Conservation (phyloP, 1,140 invertebrate species). For the Chlorops oryzae region DNA sequence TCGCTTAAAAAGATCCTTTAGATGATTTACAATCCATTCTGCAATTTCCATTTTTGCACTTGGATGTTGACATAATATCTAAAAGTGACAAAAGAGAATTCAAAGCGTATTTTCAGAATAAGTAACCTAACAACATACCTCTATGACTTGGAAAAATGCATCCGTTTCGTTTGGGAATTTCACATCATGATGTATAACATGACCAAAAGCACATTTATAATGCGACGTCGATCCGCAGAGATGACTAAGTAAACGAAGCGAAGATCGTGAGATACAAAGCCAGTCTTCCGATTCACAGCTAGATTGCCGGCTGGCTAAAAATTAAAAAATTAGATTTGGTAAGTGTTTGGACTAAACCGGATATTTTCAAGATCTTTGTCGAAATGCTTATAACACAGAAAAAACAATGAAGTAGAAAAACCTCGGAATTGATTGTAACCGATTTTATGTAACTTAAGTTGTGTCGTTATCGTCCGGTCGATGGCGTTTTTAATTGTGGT, state of each 20-base stretch:
- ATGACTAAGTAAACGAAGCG: constrained; percentile 25
- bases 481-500: too few relatives aligned
- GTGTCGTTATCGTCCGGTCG: too few relatives aligned
- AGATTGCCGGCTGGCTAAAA: neutral
- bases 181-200: constrained; percentile 15
- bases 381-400: too few relatives aligned
- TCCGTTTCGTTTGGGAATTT: constrained; percentile 10
- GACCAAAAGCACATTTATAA: constrained; percentile 22
- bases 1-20: constrained; percentile 25
- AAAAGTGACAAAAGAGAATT: constrained; percentile 1
- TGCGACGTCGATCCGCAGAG: constrained; percentile 29
- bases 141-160: constrained; percentile 9
- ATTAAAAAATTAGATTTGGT: too few relatives aligned
- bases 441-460: too few relatives aligned
- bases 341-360: too few relatives aligned
- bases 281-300: constrained; percentile 10
- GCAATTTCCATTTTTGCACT: constrained; percentile 10
- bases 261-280: constrained; percentile 9
- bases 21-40: constrained; percentile 28
- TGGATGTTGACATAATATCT: constrained; percentile 19
- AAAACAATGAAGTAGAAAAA: too few relatives aligned
- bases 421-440: too few relatives aligned
- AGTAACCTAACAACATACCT: too few relatives aligned
- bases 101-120: neutral
- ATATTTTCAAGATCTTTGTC: too few relatives aligned